Percentiles rank a stretch among this genome's conserved stretches.
These are phyloP conservation scores for Protonibea diacanthus DNA, from an alignment of 2,797 vertebrate species.

Conservation along the genomic window DNA sequence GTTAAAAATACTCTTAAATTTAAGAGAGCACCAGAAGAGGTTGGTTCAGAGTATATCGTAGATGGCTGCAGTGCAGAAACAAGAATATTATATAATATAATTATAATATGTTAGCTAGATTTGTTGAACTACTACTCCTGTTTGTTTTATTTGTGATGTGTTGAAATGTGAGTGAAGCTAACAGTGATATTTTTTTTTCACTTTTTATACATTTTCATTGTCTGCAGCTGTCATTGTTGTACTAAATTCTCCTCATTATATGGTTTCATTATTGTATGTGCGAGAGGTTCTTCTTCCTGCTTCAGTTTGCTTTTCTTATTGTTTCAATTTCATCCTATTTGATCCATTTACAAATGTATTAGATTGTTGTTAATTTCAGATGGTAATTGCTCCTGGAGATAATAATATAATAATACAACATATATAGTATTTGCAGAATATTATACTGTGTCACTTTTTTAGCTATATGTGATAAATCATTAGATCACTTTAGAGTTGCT, in stretches of 20 bases:
- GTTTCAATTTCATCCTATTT: not conserved
- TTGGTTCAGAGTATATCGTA: not conserved
- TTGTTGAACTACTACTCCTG: no score
- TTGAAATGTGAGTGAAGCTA: no score
- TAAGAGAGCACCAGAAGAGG: not conserved
- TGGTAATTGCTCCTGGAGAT: not conserved
- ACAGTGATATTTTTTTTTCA: not conserved
- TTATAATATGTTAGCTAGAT: not conserved
- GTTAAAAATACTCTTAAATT: no score
- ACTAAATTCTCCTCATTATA: not conserved
- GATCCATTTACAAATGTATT: not conserved
- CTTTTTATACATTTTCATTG: not conserved
- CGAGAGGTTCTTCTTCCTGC: not conserved
- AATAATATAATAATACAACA: no score
- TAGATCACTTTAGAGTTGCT: not conserved
- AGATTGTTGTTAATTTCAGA: not conserved
- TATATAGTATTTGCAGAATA: not conserved
- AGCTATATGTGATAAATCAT: not conserved
- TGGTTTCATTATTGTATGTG: not conserved
- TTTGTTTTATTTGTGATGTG: not conserved
- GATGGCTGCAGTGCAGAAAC: not conserved
- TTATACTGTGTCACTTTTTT: not conserved
- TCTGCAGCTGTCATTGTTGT: not conserved
- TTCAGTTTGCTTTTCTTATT: not conserved
- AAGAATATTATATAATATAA: not conserved